Evolutionary conservation across 2,113 vertebrate species (phyloP).

Genomic region (Solenodon paradoxus): DNA sequence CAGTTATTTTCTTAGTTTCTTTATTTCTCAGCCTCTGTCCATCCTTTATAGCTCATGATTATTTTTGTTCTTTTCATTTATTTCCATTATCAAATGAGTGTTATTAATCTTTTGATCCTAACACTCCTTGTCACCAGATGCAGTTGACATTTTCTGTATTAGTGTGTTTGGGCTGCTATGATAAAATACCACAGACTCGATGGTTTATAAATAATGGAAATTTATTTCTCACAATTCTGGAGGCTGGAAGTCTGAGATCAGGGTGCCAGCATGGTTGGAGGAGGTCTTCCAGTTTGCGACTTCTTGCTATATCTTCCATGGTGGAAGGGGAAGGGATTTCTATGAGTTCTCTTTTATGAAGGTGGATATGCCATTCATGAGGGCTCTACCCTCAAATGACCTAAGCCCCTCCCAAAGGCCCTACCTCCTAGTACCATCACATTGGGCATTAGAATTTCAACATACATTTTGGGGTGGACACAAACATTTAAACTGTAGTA

Average conservation of each 20-base stretch:
- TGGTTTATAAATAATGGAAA: not conserved
- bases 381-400: not conserved
- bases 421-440: not conserved
- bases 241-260: not conserved
- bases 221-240: not conserved
- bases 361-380: not conserved
- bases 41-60: not conserved
- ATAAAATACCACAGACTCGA: not conserved
- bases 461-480: not conserved
- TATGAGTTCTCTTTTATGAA: not conserved
- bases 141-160: not conserved
- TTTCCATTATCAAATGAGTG: not conserved
- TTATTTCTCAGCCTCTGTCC: not conserved
- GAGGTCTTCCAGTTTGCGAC: not conserved
- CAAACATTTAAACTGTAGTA: not conserved
- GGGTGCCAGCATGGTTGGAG: too few species aligned
- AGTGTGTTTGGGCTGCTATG: not conserved
- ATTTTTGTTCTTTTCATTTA: not conserved
- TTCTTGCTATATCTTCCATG: not conserved
- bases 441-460: not conserved
- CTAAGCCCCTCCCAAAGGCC: not conserved
- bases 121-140: not conserved
- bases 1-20: not conserved
- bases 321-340: not conserved
- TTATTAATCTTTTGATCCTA: not conserved